Evolutionary conservation across 2,113 vertebrate species (phyloP).

Genomic region (Arvicanthis niloticus): DNA sequence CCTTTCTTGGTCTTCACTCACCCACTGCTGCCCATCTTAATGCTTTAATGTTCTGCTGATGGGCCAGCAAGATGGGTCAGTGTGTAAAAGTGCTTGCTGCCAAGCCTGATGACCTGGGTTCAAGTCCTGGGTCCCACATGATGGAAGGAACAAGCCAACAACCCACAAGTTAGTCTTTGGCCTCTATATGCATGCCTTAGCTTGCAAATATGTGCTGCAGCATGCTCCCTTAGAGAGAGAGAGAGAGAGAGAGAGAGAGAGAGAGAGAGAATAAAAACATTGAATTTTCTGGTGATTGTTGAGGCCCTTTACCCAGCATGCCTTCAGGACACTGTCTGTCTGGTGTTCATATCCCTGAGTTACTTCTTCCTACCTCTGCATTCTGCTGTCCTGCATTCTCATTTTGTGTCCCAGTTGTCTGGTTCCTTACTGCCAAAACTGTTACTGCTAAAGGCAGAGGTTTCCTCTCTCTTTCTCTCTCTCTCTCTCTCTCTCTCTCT

Average conservation of each 20-base stretch:
- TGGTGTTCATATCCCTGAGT: background rate
- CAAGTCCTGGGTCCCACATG: background rate
- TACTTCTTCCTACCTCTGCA: background rate
- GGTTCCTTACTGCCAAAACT: background rate
- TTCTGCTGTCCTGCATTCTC: background rate
- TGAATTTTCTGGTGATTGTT: background rate
- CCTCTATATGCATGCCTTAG: background rate
- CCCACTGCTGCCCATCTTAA: background rate
- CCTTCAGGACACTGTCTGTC: conserved; percentile 18
- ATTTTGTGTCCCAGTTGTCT: background rate
- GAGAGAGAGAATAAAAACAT: background rate
- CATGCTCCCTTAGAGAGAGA: background rate
- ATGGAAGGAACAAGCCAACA: background rate
- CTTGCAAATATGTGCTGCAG: background rate
- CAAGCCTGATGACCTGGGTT: background rate
- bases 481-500: too few species aligned
- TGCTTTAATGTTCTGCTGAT: background rate
- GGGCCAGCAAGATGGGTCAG: background rate
- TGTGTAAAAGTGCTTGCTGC: background rate
- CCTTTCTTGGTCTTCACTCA: background rate
- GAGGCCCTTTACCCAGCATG: background rate
- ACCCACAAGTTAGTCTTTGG: background rate
- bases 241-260: background rate
- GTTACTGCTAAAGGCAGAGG: background rate
- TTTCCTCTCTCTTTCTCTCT: background rate